Conservation (phyloP, 2,113 vertebrate genomes). For the Pseudopodoces humilis region DNA sequence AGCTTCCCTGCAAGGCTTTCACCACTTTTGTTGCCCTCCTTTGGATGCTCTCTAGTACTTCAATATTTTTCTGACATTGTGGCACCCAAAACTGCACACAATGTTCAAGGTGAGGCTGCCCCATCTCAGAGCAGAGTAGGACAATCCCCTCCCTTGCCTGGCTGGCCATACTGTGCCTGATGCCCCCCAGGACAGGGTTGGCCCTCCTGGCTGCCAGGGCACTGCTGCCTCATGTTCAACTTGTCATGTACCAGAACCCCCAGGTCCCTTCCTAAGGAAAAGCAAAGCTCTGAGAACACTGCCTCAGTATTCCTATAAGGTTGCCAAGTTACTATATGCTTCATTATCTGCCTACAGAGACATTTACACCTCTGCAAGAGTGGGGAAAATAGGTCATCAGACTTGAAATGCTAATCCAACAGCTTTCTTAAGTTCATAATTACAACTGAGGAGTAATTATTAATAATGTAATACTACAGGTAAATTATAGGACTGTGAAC, state of each 20-base stretch:
- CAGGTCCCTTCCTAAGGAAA: accelerated
- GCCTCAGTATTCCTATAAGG: not conserved
- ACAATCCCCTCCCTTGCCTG: accelerated
- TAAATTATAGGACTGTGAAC: not conserved
- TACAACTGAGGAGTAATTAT: not conserved
- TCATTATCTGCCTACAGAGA: not conserved
- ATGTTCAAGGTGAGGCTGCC: accelerated
- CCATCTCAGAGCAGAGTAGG: accelerated
- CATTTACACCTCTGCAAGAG: not conserved
- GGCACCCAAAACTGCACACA: not conserved
- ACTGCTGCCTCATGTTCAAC: accelerated
- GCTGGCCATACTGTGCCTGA: not conserved
- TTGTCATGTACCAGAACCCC: accelerated
- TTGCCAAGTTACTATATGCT: not conserved
- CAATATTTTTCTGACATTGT: not conserved
- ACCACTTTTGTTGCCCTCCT: not conserved
- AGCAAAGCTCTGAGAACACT: not conserved
- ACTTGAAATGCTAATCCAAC: not conserved
- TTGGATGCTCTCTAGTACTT: not conserved
- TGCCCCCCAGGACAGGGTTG: accelerated
- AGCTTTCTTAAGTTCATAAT: not conserved
- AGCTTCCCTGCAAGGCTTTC: not conserved
- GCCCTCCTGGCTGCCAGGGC: not conserved
- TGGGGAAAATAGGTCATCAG: not conserved
- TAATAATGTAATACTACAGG: not conserved